Percentiles rank a stretch among this genome's conserved stretches.
Evolutionary conservation across 2,888 invertebrate species (phyloP).

Genomic region (Drepanosiphum platanoidis): DNA sequence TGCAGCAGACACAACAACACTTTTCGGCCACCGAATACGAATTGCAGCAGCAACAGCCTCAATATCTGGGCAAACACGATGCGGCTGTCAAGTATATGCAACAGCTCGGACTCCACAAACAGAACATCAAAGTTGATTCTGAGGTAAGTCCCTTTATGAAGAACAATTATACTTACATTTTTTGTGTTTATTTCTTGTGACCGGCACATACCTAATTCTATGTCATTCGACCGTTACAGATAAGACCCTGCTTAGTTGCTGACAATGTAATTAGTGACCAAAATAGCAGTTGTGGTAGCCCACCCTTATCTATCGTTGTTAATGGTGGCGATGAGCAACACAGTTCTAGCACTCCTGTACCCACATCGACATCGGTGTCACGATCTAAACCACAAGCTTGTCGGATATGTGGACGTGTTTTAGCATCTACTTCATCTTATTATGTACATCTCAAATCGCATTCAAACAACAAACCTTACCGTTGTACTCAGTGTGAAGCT

Average conservation of each 20-base stretch:
- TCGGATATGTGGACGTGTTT: slow-evolving; percentile 80
- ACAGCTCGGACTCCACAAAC: slow-evolving; percentile 55
- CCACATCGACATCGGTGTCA: slow-evolving; percentile 44
- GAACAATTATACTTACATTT: background rate
- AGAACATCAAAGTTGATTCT: slow-evolving; percentile 58
- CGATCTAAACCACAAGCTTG: slow-evolving; percentile 74
- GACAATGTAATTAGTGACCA: slow-evolving; percentile 55
- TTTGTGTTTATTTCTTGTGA: background rate
- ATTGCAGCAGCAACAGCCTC: slow-evolving; percentile 56
- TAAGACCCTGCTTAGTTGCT: slow-evolving; percentile 52
- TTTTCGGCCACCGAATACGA: slow-evolving; percentile 56
- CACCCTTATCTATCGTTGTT: slow-evolving; percentile 55
- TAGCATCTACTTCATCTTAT: slow-evolving; percentile 81
- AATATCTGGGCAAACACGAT: slow-evolving; percentile 56
- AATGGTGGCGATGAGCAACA: slow-evolving; percentile 57
- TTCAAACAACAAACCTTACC: slow-evolving; percentile 82
- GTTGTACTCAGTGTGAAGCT: slow-evolving; percentile 81
- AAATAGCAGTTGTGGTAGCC: slow-evolving; percentile 52
- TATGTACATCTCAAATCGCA: slow-evolving; percentile 86
- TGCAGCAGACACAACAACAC: slow-evolving; percentile 51
- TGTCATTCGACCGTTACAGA: background rate
- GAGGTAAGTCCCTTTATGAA: slow-evolving; percentile 1
- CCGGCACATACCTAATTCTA: background rate
- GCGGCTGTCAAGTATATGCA: slow-evolving; percentile 59
- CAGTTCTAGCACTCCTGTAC: slow-evolving; percentile 53